Percentiles rank a stretch among this genome's conserved stretches.
These are phyloP conservation scores for Zaprionus nigranus DNA, from an alignment of 1,140 invertebrate species.

Conservation along the genomic window DNA sequence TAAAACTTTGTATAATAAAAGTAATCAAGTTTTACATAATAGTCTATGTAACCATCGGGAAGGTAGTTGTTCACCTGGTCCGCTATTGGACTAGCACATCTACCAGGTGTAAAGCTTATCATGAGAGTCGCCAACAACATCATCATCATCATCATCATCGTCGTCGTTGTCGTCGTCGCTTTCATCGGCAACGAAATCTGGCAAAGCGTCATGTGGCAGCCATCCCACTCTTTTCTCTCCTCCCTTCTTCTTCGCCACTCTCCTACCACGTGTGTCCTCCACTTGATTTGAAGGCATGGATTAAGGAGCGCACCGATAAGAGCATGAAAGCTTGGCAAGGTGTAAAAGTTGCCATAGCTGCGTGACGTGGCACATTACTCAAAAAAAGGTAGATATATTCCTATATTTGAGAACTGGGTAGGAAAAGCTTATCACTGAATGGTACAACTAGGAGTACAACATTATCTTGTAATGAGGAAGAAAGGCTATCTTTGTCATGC, in stretches of 20 bases:
- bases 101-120: conserved; percentile 20
- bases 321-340: conserved; percentile 27
- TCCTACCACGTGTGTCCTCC: not conserved
- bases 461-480: too few species aligned
- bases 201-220: conserved; percentile 20
- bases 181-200: conserved; percentile 15
- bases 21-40: not conserved
- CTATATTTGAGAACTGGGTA: not conserved
- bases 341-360: conserved; percentile 34
- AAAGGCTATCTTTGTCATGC: too few species aligned
- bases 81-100: conserved; percentile 19
- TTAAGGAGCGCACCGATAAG: conserved; percentile 39
- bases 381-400: conserved; percentile 7
- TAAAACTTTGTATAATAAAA: too few species aligned
- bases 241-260: not conserved
- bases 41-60: not conserved
- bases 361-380: conserved; percentile 42
- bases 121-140: conserved; percentile 3
- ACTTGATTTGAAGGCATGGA: conserved; percentile 49
- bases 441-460: too few species aligned
- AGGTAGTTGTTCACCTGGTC: conserved; percentile 21
- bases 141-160: conserved; percentile 20
- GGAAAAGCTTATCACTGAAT: too few species aligned
- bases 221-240: not conserved
- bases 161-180: conserved; percentile 1